Evolutionary conservation across 1,140 invertebrate species (phyloP).

Genomic region (Drosophila nigromelanica): DNA sequence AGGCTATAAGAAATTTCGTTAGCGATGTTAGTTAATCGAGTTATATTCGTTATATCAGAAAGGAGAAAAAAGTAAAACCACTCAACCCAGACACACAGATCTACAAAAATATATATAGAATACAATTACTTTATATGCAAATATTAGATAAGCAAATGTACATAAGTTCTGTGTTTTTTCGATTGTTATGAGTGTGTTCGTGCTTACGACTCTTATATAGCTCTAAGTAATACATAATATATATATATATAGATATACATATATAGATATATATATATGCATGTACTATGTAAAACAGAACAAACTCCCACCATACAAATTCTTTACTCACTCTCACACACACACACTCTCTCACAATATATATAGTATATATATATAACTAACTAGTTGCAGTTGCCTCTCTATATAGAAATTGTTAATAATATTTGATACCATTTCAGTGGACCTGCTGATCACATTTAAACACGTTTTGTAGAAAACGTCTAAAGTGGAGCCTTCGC

Average conservation of each 20-base stretch:
- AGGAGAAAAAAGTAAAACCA: slow-evolving; percentile 16
- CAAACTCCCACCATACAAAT: slow-evolving; percentile 32
- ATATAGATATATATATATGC: slow-evolving; percentile 30
- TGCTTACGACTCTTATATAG: slow-evolving; percentile 25
- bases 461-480: slow-evolving; percentile 13
- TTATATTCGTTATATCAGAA: slow-evolving; percentile 25
- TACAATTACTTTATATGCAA: slow-evolving; percentile 20
- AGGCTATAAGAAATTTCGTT: slow-evolving; percentile 58
- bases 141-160: slow-evolving; percentile 41
- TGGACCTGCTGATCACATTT: slow-evolving; percentile 39
- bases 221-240: slow-evolving; percentile 29
- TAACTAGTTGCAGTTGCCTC: neutral
- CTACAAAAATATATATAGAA: slow-evolving; percentile 2
- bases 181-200: slow-evolving; percentile 47
- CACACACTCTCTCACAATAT: slow-evolving; percentile 15
- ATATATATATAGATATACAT: slow-evolving; percentile 38
- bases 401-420: slow-evolving; percentile 35
- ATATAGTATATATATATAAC: slow-evolving; percentile 30
- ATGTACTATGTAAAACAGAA: slow-evolving; percentile 36
- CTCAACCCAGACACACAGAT: slow-evolving; percentile 34
- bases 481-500: slow-evolving; percentile 9
- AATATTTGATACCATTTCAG: slow-evolving; percentile 72
- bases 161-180: slow-evolving; percentile 52
- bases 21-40: slow-evolving; percentile 51
- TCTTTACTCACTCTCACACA: slow-evolving; percentile 11